Conservation (phyloP, 2,888 invertebrate genomes). For the Ochropleura plecta region DNA sequence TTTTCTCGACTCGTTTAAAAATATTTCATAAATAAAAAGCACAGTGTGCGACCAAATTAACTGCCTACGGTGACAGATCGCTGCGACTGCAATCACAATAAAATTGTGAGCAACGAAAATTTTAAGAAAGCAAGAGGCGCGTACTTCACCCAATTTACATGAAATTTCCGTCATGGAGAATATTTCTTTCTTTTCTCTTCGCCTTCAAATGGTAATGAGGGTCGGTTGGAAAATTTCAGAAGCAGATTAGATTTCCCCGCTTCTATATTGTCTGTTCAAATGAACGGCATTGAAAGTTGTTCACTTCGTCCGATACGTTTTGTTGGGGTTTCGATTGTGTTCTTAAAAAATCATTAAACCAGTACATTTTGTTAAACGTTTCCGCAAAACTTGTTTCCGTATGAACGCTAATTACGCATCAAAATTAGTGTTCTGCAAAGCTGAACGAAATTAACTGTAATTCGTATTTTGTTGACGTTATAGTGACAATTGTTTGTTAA, state of each 20-base stretch:
- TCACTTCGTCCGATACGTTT: conserved; percentile 65
- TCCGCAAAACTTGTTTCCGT: conserved; percentile 17
- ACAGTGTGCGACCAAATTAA: conserved; percentile 71
- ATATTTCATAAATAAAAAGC: conserved; percentile 53
- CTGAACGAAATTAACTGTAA: conserved; percentile 29
- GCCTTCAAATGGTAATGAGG: conserved; percentile 87
- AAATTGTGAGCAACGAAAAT: conserved; percentile 75
- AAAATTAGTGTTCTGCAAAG: conserved; percentile 21
- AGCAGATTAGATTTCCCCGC: conserved; percentile 82
- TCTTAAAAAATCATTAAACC: conserved; percentile 45
- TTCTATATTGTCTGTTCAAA: conserved; percentile 76
- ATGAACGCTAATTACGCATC: conserved; percentile 38
- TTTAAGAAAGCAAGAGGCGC: conserved; percentile 80
- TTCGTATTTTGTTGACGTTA: conserved; percentile 16
- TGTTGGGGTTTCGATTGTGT: conserved; percentile 51
- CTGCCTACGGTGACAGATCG: conserved; percentile 69
- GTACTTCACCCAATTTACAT: conserved; percentile 86
- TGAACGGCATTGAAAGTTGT: conserved; percentile 71
- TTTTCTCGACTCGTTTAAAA: conserved; percentile 32
- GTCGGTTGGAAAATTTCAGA: conserved; percentile 83
- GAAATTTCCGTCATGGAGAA: conserved; percentile 84
- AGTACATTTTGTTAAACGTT: conserved; percentile 34
- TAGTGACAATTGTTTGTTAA: conserved; percentile 18
- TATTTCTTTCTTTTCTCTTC: conserved; percentile 81
- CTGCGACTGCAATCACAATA: conserved; percentile 76